Evolutionary conservation across 2,113 vertebrate genomes (phyloP).

Genomic region (Cottus gobio): DNA sequence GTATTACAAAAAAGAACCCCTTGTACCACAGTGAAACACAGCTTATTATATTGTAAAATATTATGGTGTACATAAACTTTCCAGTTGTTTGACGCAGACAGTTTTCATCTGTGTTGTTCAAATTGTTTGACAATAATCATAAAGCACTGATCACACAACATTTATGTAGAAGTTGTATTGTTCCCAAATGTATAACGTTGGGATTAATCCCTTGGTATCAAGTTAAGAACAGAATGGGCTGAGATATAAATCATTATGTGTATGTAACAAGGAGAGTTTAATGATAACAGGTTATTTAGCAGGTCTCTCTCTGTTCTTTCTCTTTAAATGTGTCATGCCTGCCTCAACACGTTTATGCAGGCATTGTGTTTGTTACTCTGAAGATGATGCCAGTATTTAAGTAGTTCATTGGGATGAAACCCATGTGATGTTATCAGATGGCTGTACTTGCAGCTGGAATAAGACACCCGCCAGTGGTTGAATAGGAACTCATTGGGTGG

Average conservation of each 20-base stretch:
- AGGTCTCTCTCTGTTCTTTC: conserved; percentile 78
- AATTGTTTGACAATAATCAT: conserved; percentile 1
- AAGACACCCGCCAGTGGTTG: conserved; percentile 97
- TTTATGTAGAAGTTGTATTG: conserved; percentile 7
- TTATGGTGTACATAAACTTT: conserved; percentile 3
- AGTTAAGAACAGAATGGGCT: not conserved
- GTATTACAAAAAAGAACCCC: conserved; percentile 26
- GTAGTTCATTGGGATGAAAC: conserved; percentile 93
- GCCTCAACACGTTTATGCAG: conserved; percentile 87
- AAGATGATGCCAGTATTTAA: conserved; percentile 96
- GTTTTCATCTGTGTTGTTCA: conserved; percentile 19
- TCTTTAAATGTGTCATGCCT: conserved; percentile 84
- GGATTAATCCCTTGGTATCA: not conserved
- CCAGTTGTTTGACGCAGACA: not conserved
- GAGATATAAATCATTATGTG: not conserved
- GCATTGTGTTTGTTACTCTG: conserved; percentile 95
- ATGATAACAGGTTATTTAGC: not conserved
- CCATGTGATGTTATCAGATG: conserved; percentile 98
- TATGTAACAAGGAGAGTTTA: not conserved
- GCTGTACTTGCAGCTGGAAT: conserved; percentile 98
- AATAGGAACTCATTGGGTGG: conserved; percentile 95
- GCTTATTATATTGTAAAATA: conserved; percentile 24
- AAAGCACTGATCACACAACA: not conserved
- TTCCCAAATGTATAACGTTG: not conserved
- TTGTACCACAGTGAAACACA: conserved; percentile 15